phyloP scores from a whole-genome alignment of 2,888 invertebrate genomes.

The Cyaniris semiargus region DNA sequence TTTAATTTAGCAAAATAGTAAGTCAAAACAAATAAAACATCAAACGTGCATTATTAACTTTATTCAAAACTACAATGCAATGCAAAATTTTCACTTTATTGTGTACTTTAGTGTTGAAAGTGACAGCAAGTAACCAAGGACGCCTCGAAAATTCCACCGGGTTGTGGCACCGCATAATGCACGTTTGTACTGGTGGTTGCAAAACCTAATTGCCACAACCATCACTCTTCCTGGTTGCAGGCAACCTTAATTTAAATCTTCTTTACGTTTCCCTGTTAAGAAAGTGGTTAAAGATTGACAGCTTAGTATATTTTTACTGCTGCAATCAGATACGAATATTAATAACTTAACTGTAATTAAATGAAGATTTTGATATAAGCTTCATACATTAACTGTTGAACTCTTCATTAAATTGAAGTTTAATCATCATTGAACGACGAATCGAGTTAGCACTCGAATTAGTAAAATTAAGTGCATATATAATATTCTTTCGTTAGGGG shows the following conservation, averaged over 20 bases:
- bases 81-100: conserved; percentile 2
- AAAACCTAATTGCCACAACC: conserved; percentile 38
- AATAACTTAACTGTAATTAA: no score
- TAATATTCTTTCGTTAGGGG: no score
- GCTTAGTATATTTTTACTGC: no score
- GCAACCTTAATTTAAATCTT: conserved; percentile 16
- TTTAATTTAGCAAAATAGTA: no score
- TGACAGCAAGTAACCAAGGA: conserved; percentile 45
- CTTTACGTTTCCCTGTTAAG: not conserved
- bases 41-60: not conserved
- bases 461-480: no score
- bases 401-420: no score
- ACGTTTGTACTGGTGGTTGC: conserved; percentile 41
- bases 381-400: no score
- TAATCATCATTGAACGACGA: no score
- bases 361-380: no score
- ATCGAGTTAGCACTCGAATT: no score
- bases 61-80: not conserved
- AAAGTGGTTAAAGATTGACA: not conserved
- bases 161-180: conserved; percentile 42
- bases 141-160: conserved; percentile 43
- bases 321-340: no score
- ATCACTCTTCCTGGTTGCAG: conserved; percentile 31
- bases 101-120: conserved; percentile 44
- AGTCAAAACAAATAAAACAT: not conserved